Conservation (phyloP, 2,888 invertebrate species). For the Tenthredo livida region DNA sequence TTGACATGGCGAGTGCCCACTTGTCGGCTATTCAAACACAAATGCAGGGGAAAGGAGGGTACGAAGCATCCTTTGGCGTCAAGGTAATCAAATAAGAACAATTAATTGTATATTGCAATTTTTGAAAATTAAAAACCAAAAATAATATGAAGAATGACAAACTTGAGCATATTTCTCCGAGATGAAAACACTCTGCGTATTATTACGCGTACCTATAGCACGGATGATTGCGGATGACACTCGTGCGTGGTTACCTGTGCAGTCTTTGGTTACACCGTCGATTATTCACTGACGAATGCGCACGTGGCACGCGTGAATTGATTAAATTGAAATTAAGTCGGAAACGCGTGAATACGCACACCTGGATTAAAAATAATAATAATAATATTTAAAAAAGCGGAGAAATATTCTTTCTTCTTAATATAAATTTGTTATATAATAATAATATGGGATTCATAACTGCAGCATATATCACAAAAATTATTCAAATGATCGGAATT, state of each 20-base stretch:
- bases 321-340: slow-evolving; percentile 13
- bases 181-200: neutral
- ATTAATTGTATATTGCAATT: neutral
- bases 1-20: slow-evolving; percentile 90
- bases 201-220: neutral
- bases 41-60: slow-evolving; percentile 98
- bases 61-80: slow-evolving; percentile 86
- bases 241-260: slow-evolving; percentile 27
- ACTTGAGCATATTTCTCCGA: neutral
- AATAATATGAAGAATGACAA: neutral
- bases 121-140: neutral
- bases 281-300: slow-evolving; percentile 28
- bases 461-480: too few species aligned
- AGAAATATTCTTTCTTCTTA: neutral
- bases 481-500: too few species aligned
- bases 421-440: neutral
- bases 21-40: slow-evolving; percentile 94
- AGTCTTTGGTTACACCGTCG: slow-evolving; percentile 11
- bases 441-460: neutral
- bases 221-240: slow-evolving; percentile 11
- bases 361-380: neutral
- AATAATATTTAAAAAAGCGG: neutral
- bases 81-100: slow-evolving; percentile 78
- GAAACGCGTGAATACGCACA: neutral
- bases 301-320: slow-evolving; percentile 33